phyloP scores from a whole-genome alignment of 2,888 invertebrate genomes.

The Pandemis heparana region DNA sequence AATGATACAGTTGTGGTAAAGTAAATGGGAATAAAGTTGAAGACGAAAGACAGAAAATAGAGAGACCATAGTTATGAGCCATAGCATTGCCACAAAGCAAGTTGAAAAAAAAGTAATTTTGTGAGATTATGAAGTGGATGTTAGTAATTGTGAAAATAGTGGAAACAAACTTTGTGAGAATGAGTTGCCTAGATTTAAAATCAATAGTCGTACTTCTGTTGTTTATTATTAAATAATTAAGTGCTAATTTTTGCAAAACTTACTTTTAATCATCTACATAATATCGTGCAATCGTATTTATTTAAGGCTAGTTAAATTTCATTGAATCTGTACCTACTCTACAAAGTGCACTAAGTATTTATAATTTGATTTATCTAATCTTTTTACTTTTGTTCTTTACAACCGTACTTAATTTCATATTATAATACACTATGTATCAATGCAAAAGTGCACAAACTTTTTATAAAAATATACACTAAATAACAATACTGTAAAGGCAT shows the following conservation, averaged over 20 bases:
- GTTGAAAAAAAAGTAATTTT: constrained; percentile 73
- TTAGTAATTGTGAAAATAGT: constrained; percentile 58
- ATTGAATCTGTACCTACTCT: constrained; percentile 58
- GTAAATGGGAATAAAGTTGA: constrained; percentile 57
- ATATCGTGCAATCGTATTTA: constrained; percentile 64
- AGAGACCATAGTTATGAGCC: constrained; percentile 64
- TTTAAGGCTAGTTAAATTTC: constrained; percentile 50
- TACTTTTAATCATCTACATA: constrained; percentile 50
- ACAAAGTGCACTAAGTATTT: constrained; percentile 68
- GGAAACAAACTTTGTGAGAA: constrained; percentile 56
- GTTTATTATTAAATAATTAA: constrained; percentile 33
- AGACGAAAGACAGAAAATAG: constrained; percentile 55
- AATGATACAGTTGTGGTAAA: constrained; percentile 42
- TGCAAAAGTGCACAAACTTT: constrained; percentile 55
- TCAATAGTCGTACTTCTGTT: constrained; percentile 21
- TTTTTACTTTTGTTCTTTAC: constrained; percentile 36
- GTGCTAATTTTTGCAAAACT: constrained; percentile 46
- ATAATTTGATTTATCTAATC: constrained; percentile 49
- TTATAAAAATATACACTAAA: constrained; percentile 26
- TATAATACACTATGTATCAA: constrained; percentile 28
- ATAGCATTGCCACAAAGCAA: constrained; percentile 84
- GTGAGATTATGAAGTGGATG: constrained; percentile 70
- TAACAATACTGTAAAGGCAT: constrained; percentile 52
- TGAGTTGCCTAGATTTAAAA: constrained; percentile 52
- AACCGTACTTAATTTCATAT: constrained; percentile 28